These are phyloP conservation scores for Heterocephalus glaber DNA, from an alignment of 2,113 vertebrate species.

Conservation along the genomic window DNA sequence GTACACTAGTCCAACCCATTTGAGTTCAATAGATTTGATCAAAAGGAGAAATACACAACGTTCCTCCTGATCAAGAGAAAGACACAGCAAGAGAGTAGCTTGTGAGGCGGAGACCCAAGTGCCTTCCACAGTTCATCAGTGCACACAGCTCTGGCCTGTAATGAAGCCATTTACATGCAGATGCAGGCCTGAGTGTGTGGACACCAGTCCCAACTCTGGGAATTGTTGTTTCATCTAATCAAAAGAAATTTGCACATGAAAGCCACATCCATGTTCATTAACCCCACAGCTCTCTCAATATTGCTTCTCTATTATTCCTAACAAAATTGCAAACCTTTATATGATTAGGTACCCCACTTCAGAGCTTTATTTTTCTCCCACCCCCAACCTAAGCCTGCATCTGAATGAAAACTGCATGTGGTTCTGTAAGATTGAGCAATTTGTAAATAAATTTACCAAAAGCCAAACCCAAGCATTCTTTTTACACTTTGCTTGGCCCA, in stretches of 20 bases:
- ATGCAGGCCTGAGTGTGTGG: constrained; percentile 78
- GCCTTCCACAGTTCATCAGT: constrained; percentile 79
- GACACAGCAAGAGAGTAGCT: constrained; percentile 80
- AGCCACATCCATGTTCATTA: constrained; percentile 83
- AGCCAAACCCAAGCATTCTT: neutral
- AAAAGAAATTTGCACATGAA: constrained; percentile 90
- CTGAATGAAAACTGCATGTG: constrained; percentile 19
- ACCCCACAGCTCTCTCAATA: constrained; percentile 77
- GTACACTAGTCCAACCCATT: neutral
- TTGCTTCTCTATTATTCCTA: constrained; percentile 78
- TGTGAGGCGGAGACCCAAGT: constrained; percentile 79
- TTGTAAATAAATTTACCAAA: neutral
- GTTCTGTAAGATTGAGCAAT: constrained; percentile 61
- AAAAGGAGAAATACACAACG: constrained; percentile 78
- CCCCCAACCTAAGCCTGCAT: neutral
- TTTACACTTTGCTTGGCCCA: neutral
- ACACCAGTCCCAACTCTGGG: constrained; percentile 83
- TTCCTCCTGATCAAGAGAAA: constrained; percentile 78
- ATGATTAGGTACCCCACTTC: constrained; percentile 75
- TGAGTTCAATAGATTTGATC: constrained; percentile 60
- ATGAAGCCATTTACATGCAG: constrained; percentile 87
- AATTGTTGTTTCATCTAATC: constrained; percentile 85
- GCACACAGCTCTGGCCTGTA: constrained; percentile 80
- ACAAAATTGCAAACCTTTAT: constrained; percentile 76
- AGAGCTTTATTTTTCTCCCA: constrained; percentile 66